phyloP scores from a whole-genome alignment of 1,140 invertebrate genomes.

The Heterodera carotae region DNA sequence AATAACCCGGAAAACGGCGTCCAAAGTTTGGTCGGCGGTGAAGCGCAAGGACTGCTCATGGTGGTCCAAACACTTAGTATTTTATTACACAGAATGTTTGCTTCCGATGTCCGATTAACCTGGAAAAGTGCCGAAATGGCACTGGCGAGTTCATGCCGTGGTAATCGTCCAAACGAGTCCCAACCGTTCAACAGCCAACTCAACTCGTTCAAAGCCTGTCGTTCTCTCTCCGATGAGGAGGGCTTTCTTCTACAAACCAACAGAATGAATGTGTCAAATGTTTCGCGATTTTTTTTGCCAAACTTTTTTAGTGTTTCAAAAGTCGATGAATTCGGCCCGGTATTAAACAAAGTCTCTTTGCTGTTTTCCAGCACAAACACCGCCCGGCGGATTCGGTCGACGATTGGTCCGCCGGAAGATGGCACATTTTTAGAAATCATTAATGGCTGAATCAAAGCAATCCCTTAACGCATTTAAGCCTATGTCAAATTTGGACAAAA shows the following conservation, averaged over 20 bases:
- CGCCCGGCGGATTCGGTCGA: not conserved
- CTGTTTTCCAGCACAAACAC: not conserved
- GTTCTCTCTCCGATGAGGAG: not conserved
- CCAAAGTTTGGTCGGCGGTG: conserved; percentile 39
- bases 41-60: conserved; percentile 37
- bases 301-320: not conserved
- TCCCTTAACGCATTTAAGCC: too few relatives aligned
- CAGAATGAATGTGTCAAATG: not conserved
- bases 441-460: not conserved
- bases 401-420: not conserved
- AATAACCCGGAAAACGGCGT: conserved; percentile 37
- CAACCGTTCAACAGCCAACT: not conserved
- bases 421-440: not conserved
- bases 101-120: not conserved
- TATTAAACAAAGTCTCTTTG: not conserved
- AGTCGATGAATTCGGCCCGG: not conserved
- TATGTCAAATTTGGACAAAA: too few relatives aligned
- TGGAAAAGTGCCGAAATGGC: conserved; percentile 14
- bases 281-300: not conserved
- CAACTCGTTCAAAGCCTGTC: conserved; percentile 1
- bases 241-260: not conserved
- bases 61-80: conserved; percentile 20
- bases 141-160: not conserved
- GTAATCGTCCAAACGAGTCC: not conserved
- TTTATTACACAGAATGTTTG: too few relatives aligned